Percentiles rank a stretch among this genome's conserved stretches.
Evolutionary conservation across 2,797 vertebrate genomes (phyloP).

Genomic region (Lepidocolaptes lacrymiger): DNA sequence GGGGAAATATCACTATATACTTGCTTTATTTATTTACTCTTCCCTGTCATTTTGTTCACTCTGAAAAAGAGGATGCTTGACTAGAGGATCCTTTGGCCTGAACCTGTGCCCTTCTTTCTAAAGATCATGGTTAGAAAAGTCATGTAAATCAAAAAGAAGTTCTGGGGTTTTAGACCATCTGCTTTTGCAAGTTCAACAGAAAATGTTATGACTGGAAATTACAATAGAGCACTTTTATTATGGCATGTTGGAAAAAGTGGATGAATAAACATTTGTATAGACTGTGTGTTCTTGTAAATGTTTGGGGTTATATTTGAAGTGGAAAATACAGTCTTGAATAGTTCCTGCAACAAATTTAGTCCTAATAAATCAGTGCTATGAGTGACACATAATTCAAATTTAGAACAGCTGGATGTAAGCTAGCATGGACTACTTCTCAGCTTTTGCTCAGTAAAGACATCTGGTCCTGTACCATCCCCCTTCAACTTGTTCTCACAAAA

Average conservation of each 20-base stretch:
- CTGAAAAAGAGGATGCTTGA: background rate
- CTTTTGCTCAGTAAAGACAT: background rate
- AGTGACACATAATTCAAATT: background rate
- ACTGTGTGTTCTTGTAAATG: background rate
- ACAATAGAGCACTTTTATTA: background rate
- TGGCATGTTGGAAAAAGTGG: background rate
- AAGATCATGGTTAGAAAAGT: background rate
- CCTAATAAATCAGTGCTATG: background rate
- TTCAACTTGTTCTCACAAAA: background rate
- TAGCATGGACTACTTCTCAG: background rate
- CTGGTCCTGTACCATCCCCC: rapidly evolving
- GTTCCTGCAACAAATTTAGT: background rate
- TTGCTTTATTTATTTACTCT: background rate
- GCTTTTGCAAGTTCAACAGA: background rate
- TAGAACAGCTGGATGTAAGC: background rate
- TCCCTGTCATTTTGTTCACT: background rate
- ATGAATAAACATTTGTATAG: background rate
- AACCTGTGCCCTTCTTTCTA: background rate
- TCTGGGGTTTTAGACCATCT: background rate
- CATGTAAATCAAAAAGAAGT: background rate
- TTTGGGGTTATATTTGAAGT: background rate
- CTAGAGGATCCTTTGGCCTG: background rate
- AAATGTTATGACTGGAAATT: background rate
- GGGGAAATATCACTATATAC: background rate
- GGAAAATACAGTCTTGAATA: background rate